Evolutionary conservation across 2,797 vertebrate species (phyloP).

Genomic region (Spheniscus humboldti): DNA sequence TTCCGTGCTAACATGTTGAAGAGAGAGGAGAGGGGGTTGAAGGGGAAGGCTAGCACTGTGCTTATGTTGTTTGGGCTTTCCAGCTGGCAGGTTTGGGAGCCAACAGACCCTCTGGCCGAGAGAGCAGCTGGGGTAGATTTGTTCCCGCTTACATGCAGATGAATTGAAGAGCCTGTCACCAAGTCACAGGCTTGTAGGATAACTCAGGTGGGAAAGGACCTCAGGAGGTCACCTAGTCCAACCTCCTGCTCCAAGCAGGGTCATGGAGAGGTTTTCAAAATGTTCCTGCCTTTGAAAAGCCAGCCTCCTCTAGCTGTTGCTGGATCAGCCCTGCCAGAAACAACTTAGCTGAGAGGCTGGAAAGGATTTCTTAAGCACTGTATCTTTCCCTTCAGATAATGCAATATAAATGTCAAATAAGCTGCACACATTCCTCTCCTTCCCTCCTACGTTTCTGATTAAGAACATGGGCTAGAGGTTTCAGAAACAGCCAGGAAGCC

Average conservation of each 20-base stretch:
- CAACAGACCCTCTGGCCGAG: neutral
- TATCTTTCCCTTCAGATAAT: slow-evolving; percentile 10
- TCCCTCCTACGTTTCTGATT: neutral
- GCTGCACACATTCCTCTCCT: neutral
- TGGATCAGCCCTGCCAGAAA: slow-evolving; percentile 20
- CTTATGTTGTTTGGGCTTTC: neutral
- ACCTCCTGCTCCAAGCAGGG: neutral
- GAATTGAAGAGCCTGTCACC: neutral
- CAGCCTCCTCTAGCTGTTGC: neutral
- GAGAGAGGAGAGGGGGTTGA: neutral
- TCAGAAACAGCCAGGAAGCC: neutral
- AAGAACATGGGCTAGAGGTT: neutral
- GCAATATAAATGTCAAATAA: neutral
- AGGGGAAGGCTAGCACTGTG: neutral
- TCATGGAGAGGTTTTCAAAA: neutral
- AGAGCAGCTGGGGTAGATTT: neutral
- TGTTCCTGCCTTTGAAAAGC: neutral
- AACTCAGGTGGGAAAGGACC: neutral
- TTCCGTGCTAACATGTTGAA: neutral
- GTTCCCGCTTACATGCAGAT: neutral
- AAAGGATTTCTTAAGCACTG: neutral
- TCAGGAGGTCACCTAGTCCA: neutral
- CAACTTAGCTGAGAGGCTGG: neutral
- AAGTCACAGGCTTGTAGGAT: neutral
- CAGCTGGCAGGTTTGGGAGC: neutral